Percentiles rank a stretch among this genome's conserved stretches.
These are phyloP conservation scores for Chrysodeixis includens DNA, from an alignment of 2,888 invertebrate species.

Conservation along the genomic window DNA sequence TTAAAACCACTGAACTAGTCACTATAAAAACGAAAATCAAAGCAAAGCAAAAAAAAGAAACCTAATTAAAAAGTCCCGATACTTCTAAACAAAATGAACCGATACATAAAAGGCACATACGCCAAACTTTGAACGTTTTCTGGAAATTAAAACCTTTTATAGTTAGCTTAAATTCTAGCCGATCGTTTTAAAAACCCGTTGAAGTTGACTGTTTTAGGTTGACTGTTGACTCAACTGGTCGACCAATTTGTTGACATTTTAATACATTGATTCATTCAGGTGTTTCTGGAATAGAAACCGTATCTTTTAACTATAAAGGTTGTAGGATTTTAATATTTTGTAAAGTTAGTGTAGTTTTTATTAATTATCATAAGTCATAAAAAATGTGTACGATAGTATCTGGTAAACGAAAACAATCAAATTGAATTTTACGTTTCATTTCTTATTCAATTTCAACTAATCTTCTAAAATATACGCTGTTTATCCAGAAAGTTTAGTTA, in stretches of 20 bases:
- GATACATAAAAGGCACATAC: conserved; percentile 32
- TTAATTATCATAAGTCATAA: no score
- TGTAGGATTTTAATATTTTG: no score
- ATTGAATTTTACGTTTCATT: no score
- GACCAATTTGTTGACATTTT: background rate
- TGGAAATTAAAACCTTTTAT: conserved; percentile 36
- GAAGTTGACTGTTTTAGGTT: background rate
- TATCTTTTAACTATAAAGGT: background rate
- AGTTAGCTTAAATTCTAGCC: conserved; percentile 17
- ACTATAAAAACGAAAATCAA: background rate
- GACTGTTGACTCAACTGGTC: conserved; percentile 3
- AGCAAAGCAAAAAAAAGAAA: conserved; percentile 36
- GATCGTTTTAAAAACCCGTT: conserved; percentile 1
- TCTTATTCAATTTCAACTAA: no score
- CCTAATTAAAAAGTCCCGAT: conserved; percentile 48
- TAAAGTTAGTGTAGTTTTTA: no score
- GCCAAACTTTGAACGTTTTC: conserved; percentile 30
- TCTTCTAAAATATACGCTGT: background rate
- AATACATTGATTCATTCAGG: background rate
- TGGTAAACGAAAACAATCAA: no score
- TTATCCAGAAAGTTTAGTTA: conserved; percentile 19
- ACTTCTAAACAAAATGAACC: conserved; percentile 39
- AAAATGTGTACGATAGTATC: no score
- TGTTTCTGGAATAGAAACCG: background rate
- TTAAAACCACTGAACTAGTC: background rate